phyloP scores from a whole-genome alignment of 2,113 vertebrate genomes.

The Morphnarchus princeps region DNA sequence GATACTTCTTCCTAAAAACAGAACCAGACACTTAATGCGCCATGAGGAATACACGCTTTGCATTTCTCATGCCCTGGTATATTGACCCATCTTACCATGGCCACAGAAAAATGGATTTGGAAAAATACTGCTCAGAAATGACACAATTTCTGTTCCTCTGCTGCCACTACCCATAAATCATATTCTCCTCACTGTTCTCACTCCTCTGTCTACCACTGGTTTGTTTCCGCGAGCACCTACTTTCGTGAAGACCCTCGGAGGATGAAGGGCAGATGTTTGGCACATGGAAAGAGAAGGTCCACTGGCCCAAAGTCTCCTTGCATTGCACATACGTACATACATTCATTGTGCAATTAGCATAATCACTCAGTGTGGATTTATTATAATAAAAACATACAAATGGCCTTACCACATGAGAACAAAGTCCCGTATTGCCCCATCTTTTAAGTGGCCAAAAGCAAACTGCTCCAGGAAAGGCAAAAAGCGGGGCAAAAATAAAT shows the following conservation, averaged over 20 bases:
- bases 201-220: background rate
- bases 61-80: background rate
- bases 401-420: background rate
- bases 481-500: background rate
- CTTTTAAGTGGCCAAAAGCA: background rate
- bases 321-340: background rate
- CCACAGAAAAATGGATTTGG: background rate
- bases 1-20: constrained; percentile 83
- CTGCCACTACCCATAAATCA: background rate
- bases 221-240: background rate
- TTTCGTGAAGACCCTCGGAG: background rate
- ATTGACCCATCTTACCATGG: background rate
- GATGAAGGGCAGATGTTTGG: background rate
- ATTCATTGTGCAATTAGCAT: background rate
- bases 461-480: background rate
- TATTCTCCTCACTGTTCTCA: background rate
- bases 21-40: background rate
- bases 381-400: background rate
- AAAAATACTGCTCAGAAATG: background rate
- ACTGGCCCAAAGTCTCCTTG: background rate
- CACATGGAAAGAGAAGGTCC: background rate
- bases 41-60: accelerated
- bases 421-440: background rate
- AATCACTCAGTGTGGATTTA: background rate
- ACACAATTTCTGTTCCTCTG: background rate